Conservation (phyloP, 2,888 invertebrate genomes). For the Oligia fasciuncula region DNA sequence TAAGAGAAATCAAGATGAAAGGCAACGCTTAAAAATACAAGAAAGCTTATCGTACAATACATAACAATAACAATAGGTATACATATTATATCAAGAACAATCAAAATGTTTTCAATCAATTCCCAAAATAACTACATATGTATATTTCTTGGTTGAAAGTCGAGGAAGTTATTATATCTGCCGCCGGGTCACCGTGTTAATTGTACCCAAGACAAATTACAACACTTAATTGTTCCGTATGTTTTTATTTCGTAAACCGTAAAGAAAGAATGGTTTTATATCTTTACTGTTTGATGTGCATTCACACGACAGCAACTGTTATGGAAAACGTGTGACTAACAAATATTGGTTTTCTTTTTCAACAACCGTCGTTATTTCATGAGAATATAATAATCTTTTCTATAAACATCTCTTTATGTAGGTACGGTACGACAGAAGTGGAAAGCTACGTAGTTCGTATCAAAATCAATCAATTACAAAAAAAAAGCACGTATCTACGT, state of each 20-base stretch:
- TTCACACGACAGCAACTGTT: conserved; percentile 22
- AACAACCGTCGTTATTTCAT: conserved; percentile 9
- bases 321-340: conserved; percentile 16
- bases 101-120: conserved; percentile 27
- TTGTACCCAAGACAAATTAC: conserved; percentile 72
- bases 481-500: no score
- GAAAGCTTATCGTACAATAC: background rate
- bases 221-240: conserved; percentile 69
- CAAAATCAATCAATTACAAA: no score
- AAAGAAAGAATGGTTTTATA: conserved; percentile 21
- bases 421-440: background rate
- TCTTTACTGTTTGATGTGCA: background rate
- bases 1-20: background rate
- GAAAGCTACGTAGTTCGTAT: conserved; percentile 23
- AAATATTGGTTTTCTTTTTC: conserved; percentile 32
- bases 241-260: conserved; percentile 67
- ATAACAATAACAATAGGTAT: conserved; percentile 14
- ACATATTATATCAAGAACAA: conserved; percentile 10
- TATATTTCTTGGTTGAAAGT: conserved; percentile 27
- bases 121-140: conserved; percentile 8
- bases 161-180: conserved; percentile 65
- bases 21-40: background rate
- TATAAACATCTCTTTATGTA: background rate
- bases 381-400: conserved; percentile 21
- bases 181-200: conserved; percentile 75